Conservation (phyloP, 2,888 invertebrate genomes). For the Phrixothrix hirtus region DNA sequence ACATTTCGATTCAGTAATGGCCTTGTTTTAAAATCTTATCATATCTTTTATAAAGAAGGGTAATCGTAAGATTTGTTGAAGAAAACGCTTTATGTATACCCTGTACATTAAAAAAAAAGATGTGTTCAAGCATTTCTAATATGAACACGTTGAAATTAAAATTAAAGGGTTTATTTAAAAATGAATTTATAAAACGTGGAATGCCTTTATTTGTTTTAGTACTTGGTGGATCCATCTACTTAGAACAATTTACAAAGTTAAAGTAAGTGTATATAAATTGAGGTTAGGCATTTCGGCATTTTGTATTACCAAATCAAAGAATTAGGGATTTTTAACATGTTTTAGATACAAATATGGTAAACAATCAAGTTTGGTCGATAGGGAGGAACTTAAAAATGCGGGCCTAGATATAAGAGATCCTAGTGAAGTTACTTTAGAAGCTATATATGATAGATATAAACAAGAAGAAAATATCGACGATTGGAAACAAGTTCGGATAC, state of each 20-base stretch:
- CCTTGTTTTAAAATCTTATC: too few relatives aligned
- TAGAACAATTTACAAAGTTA: conserved; percentile 73
- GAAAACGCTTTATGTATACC: too few relatives aligned
- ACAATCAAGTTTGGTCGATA: conserved; percentile 60
- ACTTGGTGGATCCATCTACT: conserved; percentile 76
- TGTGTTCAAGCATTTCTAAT: too few relatives aligned
- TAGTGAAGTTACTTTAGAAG: conserved; percentile 72
- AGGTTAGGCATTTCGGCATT: not conserved
- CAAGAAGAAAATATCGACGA: conserved; percentile 74
- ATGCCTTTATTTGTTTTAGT: conserved; percentile 74
- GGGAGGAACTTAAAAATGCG: conserved; percentile 67
- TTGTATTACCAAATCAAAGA: conserved; percentile 1
- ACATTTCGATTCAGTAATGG: too few relatives aligned
- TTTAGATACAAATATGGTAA: conserved; percentile 60
- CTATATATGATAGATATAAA: conserved; percentile 73
- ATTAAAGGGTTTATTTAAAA: too few relatives aligned
- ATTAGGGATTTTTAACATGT: conserved; percentile 23
- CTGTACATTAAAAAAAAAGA: too few relatives aligned
- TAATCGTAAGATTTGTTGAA: too few relatives aligned
- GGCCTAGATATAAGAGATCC: conserved; percentile 70
- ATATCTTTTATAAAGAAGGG: too few relatives aligned
- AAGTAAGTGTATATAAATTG: conserved; percentile 58
- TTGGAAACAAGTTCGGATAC: conserved; percentile 85
- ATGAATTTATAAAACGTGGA: conserved; percentile 61
- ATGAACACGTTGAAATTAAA: too few relatives aligned